Evolutionary conservation across 2,113 vertebrate genomes (phyloP), one percentile per base, ranked within the genome.

Genomic region (Nanorana parkeri): DNA sequence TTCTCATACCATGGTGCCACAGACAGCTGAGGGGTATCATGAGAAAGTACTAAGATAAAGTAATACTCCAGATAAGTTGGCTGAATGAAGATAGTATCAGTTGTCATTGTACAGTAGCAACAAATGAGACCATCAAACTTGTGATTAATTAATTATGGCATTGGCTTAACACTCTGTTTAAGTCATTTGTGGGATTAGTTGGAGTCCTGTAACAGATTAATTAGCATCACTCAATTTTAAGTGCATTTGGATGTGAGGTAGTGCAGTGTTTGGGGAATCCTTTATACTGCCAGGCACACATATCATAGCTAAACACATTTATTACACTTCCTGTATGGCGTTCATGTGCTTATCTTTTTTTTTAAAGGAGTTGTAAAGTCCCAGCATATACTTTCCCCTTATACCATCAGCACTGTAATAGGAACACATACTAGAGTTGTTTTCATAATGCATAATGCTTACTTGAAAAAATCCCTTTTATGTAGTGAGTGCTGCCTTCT

Each of bases 151-250:
- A 32, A 80, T 24, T 11, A 51, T 28, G 54, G 54, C 4, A n/a
- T 68, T 80, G 65, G 47, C 19, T 56, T 76, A 7, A 76, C 29
- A 47, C n/a, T 63, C 24, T 5, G 24, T 55, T 32, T n/a, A 58
- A 36, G 71, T 74, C 74, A 63, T 77, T 63, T 77, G 16, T 52
- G 32, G 74, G 60, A 77, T 77, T 77, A 65, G 41, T 26, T 63
- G 58, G 41, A 47, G 74, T 77, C 36, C 56, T 26, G 60, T 77
- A 77, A 47, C 58, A 63, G 60, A 65, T 64, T 47, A 11, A 77
- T 77, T 75, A 36, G 15, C 26, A 60, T 58, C 26, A 60, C 28
- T 74, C 55, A 36, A 10, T 36, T 47, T 32, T 74, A 58, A 60
- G 10, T 75, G 72, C 54, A 17, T 41, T 52, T 52, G 36, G 68